Evolutionary conservation across 1,140 invertebrate genomes (phyloP), one percentile per base, ranked within the genome.

Genomic region (Saccostrea cuccullata): DNA sequence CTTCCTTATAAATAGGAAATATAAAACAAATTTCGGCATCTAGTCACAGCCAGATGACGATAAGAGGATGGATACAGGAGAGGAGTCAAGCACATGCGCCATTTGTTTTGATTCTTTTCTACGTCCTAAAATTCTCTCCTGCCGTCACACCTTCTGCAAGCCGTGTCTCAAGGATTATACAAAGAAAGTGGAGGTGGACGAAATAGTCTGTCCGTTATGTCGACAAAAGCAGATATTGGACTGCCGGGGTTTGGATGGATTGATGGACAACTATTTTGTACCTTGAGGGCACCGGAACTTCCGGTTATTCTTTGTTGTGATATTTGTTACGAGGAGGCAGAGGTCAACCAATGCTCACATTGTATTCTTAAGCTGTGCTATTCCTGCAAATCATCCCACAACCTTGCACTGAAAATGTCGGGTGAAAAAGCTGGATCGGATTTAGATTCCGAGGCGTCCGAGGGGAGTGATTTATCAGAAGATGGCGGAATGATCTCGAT

Each of bases 71-170:
- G 70, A 77, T 36, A 1, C 70, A 30, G 70, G 26, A 30, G 70
- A 77, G 4, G 70, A 77, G 13, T 17, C 70, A 77, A 77, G 70
- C 30, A 77, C 56, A 5, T 89, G 88, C 55, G 64, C 55, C 20
- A 89, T 89, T 40, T 89, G 88, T 23, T 85, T 86, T 85, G 88
- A 89, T 13, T 60, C 36, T 17, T 89, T 82, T 56, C 64, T 26
- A 6, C 9, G 1, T 0, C 88, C 88, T 1, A 89, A 86, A 58
- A 36, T 89, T 5, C 82, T 89, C 8, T 77, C 84, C 5, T 89
- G 88, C 55, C 73, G 73, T 15, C 88, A 89, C 47, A 89, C 88
- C 5, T 89, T 89, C 82, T 89, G 88, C 82, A 60, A 82, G 58
- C 60, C 73, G 15, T 89, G 88, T 55, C 55, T 89, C 12, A 20